Evolutionary conservation across 1,140 invertebrate genomes (phyloP).

Genomic region (Maniola jurtina): DNA sequence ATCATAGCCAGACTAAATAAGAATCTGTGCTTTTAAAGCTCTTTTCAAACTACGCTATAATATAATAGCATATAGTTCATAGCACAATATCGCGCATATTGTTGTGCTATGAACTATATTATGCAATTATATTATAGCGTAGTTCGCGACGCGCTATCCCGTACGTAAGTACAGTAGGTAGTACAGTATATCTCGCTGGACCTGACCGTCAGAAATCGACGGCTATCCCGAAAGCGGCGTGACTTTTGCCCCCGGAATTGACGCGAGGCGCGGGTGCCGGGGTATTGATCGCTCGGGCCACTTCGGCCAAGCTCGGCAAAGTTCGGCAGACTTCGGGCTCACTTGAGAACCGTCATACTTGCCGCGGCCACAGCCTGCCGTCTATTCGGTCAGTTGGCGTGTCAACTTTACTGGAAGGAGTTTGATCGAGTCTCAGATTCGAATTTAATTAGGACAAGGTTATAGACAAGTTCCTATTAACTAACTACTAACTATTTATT

Average conservation of each 20-base stretch:
- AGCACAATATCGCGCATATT: too few relatives aligned
- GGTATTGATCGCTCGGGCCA: slow-evolving; percentile 67
- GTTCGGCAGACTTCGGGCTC: slow-evolving; percentile 49
- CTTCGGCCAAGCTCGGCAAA: slow-evolving; percentile 45
- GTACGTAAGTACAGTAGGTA: too few relatives aligned
- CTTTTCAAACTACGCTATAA: too few relatives aligned
- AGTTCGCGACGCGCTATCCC: too few relatives aligned
- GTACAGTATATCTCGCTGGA: slow-evolving; percentile 12
- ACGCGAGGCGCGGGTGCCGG: slow-evolving; percentile 53
- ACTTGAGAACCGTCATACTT: slow-evolving; percentile 43
- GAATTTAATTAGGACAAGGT: slow-evolving; percentile 71
- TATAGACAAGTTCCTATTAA: slow-evolving; percentile 28
- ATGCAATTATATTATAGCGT: too few relatives aligned
- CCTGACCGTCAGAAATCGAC: slow-evolving; percentile 59
- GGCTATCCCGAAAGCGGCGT: slow-evolving; percentile 61
- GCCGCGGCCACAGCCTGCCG: slow-evolving; percentile 41
- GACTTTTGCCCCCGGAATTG: slow-evolving; percentile 72
- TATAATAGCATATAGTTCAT: too few relatives aligned
- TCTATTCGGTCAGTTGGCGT: slow-evolving; percentile 57
- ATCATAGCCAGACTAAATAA: too few relatives aligned
- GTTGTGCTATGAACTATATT: too few relatives aligned
- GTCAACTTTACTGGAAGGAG: slow-evolving; percentile 49
- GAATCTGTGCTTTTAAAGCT: too few relatives aligned
- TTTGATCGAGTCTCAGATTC: slow-evolving; percentile 19
- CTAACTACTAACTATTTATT: slow-evolving; percentile 4